phyloP scores from a whole-genome alignment of 2,113 vertebrate genomes.

The Mungos mungo region DNA sequence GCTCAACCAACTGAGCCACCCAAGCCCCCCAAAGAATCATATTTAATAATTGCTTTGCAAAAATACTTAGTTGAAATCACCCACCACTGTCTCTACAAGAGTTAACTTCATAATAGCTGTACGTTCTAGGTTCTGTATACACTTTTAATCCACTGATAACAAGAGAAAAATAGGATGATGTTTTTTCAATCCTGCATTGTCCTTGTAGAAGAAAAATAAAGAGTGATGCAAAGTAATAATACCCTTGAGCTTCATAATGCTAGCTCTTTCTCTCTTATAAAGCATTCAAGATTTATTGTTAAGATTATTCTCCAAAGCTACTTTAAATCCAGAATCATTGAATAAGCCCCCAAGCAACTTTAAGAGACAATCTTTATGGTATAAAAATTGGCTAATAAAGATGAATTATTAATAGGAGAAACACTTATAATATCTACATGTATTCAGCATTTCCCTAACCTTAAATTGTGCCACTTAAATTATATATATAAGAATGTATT shows the following conservation, averaged over 20 bases:
- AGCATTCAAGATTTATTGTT: slow-evolving; percentile 40
- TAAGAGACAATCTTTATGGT: neutral
- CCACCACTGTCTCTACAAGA: neutral
- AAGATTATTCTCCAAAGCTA: slow-evolving; percentile 25
- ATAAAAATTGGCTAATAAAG: slow-evolving; percentile 36
- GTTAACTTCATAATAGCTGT: neutral
- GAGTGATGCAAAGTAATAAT: slow-evolving; percentile 52
- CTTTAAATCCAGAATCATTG: slow-evolving; percentile 49
- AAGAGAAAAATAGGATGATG: neutral
- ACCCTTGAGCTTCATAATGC: slow-evolving; percentile 19
- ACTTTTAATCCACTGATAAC: slow-evolving; percentile 13
- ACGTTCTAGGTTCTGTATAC: neutral
- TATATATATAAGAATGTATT: neutral
- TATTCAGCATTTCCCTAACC: neutral
- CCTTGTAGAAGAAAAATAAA: slow-evolving; percentile 42
- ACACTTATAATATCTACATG: neutral
- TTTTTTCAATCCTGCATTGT: neutral
- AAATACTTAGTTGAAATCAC: neutral
- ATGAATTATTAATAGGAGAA: slow-evolving; percentile 3
- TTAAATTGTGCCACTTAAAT: neutral
- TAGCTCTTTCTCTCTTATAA: slow-evolving; percentile 43
- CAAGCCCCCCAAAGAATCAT: neutral
- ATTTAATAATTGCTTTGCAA: slow-evolving; percentile 7
- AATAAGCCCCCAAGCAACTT: neutral
- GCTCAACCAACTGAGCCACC: too few relatives aligned